Percentiles rank a stretch among this genome's conserved stretches.
phyloP scores from a whole-genome alignment of 2,113 vertebrate species.

The Hiodon alosoides region DNA sequence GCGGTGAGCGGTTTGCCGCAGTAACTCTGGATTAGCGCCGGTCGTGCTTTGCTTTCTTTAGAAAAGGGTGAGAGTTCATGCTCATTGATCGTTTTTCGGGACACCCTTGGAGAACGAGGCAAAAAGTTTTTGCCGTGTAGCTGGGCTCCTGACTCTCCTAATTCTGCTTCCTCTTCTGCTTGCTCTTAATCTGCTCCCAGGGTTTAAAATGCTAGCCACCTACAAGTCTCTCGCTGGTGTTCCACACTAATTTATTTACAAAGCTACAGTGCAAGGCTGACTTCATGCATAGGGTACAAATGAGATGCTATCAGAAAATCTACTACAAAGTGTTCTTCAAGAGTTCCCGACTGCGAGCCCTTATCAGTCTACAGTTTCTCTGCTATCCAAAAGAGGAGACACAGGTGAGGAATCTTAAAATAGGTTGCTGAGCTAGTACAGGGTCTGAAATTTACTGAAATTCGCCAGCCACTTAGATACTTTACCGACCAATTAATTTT shows the following conservation, averaged over 20 bases:
- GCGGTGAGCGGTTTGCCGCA: background rate
- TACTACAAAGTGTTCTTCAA: background rate
- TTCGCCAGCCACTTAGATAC: too few relatives aligned
- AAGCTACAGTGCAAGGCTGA: slow-evolving; percentile 16
- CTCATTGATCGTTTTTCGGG: too few relatives aligned
- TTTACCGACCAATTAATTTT: too few relatives aligned
- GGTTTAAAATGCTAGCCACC: background rate
- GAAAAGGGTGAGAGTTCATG: slow-evolving; percentile 2
- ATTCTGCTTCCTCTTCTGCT: background rate
- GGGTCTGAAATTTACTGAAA: too few relatives aligned
- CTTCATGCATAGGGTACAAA: slow-evolving; percentile 17
- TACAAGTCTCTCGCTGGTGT: slow-evolving; percentile 15
- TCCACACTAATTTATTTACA: slow-evolving; percentile 28
- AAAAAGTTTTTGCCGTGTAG: background rate
- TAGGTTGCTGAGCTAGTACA: too few relatives aligned
- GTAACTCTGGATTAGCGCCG: slow-evolving; percentile 16
- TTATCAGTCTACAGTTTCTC: background rate
- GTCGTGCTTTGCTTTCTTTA: background rate
- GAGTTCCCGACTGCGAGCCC: background rate
- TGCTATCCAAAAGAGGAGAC: background rate
- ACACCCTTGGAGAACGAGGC: too few relatives aligned
- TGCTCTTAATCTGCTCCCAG: background rate
- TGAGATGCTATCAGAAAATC: background rate
- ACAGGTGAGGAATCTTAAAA: background rate
- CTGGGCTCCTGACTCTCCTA: background rate